Conservation (phyloP, 2,797 vertebrate species). For the Megalops cyprinoides region DNA sequence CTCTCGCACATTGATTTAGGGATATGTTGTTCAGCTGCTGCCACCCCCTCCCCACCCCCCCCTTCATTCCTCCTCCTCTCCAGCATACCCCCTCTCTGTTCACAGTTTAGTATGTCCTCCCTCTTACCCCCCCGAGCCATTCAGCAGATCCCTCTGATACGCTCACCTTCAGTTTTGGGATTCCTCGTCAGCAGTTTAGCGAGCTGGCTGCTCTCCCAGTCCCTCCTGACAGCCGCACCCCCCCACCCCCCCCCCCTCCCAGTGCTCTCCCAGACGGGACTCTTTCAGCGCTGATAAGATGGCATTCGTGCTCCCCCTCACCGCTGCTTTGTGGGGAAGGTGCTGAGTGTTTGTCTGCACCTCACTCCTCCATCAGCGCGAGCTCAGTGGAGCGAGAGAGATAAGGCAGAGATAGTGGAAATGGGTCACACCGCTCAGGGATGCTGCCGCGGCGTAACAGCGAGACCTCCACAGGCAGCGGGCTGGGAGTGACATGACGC, state of each 20-base stretch:
- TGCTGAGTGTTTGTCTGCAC: too few species aligned
- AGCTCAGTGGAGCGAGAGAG: too few species aligned
- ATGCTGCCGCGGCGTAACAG: too few species aligned
- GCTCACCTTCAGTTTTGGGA: background rate
- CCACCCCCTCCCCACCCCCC: slow-evolving; percentile 12
- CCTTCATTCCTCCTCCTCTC: slow-evolving; percentile 21
- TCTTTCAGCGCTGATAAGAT: background rate
- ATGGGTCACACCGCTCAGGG: too few species aligned
- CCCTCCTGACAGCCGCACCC: too few species aligned
- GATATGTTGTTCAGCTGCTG: background rate
- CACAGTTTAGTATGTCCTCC: background rate
- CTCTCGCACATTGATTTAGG: background rate
- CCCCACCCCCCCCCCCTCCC: too few species aligned
- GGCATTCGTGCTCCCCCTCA: too few species aligned
- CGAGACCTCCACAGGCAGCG: too few species aligned
- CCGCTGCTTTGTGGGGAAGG: too few species aligned
- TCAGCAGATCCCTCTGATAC: background rate
- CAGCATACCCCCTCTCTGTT: background rate
- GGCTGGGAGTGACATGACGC: too few species aligned
- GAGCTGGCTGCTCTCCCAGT: background rate
- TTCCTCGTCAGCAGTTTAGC: background rate
- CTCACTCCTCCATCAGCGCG: too few species aligned
- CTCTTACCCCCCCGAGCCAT: background rate
- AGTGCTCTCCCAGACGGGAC: background rate
- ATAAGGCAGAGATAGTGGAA: too few species aligned